These are phyloP conservation scores for Acrobasis suavella DNA, from an alignment of 2,888 invertebrate species.

Conservation along the genomic window DNA sequence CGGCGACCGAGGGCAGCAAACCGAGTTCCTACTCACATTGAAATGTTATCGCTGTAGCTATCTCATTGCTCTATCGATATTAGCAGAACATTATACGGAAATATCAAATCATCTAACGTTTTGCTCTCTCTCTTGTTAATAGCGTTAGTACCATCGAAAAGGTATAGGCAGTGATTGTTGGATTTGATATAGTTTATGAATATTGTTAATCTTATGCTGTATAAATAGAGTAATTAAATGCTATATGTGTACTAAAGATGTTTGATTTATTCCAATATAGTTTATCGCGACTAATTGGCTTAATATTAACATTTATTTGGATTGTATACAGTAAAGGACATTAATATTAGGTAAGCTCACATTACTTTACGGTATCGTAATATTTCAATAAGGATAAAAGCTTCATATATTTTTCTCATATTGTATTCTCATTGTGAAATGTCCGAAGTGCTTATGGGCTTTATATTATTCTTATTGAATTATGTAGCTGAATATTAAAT, in stretches of 20 bases:
- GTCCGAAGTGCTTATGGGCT: background rate
- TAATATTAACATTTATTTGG: constrained; percentile 48
- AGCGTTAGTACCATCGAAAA: constrained; percentile 78
- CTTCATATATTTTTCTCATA: background rate
- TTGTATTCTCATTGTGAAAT: background rate
- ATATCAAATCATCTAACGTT: constrained; percentile 64
- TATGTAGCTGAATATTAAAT: constrained; percentile 36
- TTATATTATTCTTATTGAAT: constrained; percentile 44
- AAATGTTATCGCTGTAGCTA: constrained; percentile 50
- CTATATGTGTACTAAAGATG: constrained; percentile 78
- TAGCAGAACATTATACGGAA: constrained; percentile 53
- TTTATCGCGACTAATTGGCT: constrained; percentile 47
- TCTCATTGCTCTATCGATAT: constrained; percentile 54
- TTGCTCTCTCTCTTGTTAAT: constrained; percentile 78
- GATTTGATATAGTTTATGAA: constrained; percentile 83
- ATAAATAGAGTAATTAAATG: constrained; percentile 82
- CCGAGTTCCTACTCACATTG: constrained; percentile 64
- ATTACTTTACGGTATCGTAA: constrained; percentile 49
- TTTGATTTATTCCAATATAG: constrained; percentile 78
- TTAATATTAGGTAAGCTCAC: constrained; percentile 68
- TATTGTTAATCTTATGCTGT: constrained; percentile 82
- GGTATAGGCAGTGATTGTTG: constrained; percentile 81
- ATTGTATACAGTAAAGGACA: constrained; percentile 53
- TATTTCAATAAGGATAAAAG: constrained; percentile 55
- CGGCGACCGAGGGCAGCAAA: constrained; percentile 25